These are phyloP conservation scores for Rallus limicola DNA, from an alignment of 2,113 vertebrate genomes.

Conservation along the genomic window DNA sequence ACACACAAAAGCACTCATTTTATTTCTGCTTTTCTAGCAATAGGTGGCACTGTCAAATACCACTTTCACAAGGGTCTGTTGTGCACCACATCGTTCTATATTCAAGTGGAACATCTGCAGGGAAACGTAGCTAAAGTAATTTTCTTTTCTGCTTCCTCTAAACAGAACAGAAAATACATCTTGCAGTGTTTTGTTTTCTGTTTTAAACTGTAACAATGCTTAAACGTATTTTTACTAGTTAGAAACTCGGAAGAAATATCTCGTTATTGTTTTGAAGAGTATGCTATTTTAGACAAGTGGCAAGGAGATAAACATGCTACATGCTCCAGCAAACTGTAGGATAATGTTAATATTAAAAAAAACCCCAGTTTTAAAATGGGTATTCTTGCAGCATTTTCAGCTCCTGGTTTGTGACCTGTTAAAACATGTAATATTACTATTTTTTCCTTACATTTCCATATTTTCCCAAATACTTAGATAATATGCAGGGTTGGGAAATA, in stretches of 20 bases:
- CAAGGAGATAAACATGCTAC: not conserved
- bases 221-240: not conserved
- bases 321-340: not conserved
- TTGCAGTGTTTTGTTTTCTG: not conserved
- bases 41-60: conserved; percentile 60
- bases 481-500: not conserved
- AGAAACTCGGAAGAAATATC: not conserved
- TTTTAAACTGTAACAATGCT: not conserved
- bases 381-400: not conserved
- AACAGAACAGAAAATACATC: not conserved
- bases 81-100: not conserved
- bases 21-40: conserved; percentile 42
- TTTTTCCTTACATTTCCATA: not conserved
- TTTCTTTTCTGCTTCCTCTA: not conserved
- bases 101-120: conserved; percentile 6
- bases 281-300: not conserved
- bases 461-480: not conserved
- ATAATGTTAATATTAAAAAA: not conserved
- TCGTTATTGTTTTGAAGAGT: not conserved
- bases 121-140: not conserved
- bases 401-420: not conserved
- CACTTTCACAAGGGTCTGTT: not conserved
- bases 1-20: not conserved
- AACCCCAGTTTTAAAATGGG: not conserved
- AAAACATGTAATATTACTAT: not conserved